phyloP scores from a whole-genome alignment of 2,113 vertebrate species.

The Caretta caretta region DNA sequence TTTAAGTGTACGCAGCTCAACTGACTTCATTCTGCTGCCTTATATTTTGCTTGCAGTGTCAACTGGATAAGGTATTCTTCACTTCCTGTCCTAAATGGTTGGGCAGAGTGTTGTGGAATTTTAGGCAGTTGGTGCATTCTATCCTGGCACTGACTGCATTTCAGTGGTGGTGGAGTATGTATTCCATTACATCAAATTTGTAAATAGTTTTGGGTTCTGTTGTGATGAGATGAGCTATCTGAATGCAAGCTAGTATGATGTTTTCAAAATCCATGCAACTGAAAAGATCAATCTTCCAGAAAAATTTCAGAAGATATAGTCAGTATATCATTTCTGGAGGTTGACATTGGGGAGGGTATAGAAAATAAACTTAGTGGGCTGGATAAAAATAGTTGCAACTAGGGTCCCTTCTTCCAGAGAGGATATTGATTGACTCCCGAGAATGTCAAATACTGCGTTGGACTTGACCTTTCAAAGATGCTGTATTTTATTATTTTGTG shows the following conservation, averaged over 20 bases:
- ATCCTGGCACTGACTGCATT: background rate
- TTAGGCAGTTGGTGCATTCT: background rate
- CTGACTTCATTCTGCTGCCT: background rate
- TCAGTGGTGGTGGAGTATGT: background rate
- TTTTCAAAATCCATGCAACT: constrained; percentile 52
- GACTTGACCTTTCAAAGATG: constrained; percentile 46
- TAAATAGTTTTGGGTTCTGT: constrained; percentile 35
- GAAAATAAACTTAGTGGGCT: constrained; percentile 62
- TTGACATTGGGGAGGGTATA: constrained; percentile 10
- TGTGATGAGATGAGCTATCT: constrained; percentile 62
- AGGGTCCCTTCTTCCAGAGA: constrained; percentile 14
- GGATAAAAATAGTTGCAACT: constrained; percentile 43
- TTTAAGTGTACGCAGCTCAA: background rate
- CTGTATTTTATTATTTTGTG: background rate
- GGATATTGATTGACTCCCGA: background rate
- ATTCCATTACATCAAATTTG: constrained; percentile 38
- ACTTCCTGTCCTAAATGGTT: background rate
- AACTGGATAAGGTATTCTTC: background rate
- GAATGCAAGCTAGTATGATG: constrained; percentile 58
- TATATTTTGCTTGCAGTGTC: background rate
- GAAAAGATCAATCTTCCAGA: constrained; percentile 63
- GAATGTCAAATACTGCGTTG: constrained; percentile 42
- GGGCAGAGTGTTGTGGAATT: background rate
- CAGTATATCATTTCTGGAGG: constrained; percentile 60
- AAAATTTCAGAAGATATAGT: constrained; percentile 60